These are phyloP conservation scores for Laothoe populi DNA, from an alignment of 2,888 invertebrate genomes.

Conservation along the genomic window DNA sequence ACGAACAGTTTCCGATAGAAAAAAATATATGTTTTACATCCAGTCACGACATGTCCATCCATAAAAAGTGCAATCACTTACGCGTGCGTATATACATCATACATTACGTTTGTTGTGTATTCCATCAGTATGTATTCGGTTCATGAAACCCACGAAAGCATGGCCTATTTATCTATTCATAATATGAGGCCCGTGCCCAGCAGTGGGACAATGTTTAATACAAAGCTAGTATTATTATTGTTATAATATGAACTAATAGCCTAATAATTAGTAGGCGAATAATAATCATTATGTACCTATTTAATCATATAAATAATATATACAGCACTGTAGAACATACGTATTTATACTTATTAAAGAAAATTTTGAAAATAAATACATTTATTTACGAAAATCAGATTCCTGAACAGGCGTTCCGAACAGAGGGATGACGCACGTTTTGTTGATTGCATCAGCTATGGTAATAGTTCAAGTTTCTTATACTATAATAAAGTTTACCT, in stretches of 20 bases:
- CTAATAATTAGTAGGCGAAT: too few relatives aligned
- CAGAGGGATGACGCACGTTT: not conserved
- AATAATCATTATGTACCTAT: too few relatives aligned
- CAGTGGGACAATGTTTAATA: too few relatives aligned
- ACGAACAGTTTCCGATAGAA: conserved; percentile 4
- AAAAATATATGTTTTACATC: conserved; percentile 20
- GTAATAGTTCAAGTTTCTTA: not conserved
- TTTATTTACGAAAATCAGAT: conserved; percentile 2
- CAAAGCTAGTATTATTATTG: too few relatives aligned
- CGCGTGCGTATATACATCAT: not conserved
- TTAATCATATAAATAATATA: not conserved
- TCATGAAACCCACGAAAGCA: not conserved
- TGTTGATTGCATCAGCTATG: conserved; percentile 3
- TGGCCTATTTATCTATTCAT: not conserved
- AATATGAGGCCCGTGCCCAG: too few relatives aligned
- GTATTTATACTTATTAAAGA: not conserved
- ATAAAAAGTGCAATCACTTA: conserved; percentile 24
- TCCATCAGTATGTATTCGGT: not conserved
- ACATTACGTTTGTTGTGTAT: conserved; percentile 3
- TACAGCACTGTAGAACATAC: not conserved
- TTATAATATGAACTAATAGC: not conserved
- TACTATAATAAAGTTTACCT: conserved; percentile 18
- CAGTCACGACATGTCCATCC: conserved; percentile 11
- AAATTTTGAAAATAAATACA: not conserved
- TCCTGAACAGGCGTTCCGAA: not conserved